A percentile compares a stretch with the other conserved stretches of the same genome.
These are phyloP conservation scores for Eulithis prunata DNA, from an alignment of 2,888 invertebrate species.

Conservation along the genomic window DNA sequence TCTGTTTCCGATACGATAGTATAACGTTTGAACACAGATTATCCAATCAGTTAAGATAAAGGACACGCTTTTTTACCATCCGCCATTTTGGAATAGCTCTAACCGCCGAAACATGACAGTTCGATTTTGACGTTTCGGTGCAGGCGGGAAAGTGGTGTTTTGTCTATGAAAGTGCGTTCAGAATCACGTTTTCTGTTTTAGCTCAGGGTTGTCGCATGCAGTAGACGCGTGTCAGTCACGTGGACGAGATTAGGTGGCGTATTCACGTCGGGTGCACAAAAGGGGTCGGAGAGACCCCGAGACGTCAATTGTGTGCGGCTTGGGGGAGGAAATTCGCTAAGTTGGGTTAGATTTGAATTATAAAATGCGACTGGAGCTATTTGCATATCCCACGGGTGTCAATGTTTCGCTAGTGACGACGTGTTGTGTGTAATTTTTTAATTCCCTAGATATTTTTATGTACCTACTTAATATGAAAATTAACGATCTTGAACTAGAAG, in stretches of 20 bases:
- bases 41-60: constrained; percentile 85
- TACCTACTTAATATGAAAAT: too few relatives aligned
- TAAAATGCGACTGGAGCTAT: constrained; percentile 76
- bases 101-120: constrained; percentile 58
- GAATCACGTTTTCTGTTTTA: constrained; percentile 56
- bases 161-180: constrained; percentile 48
- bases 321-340: constrained; percentile 78
- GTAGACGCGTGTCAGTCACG: constrained; percentile 77
- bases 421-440: constrained; percentile 14
- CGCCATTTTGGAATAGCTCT: constrained; percentile 49
- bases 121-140: constrained; percentile 53
- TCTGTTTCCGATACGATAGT: constrained; percentile 83
- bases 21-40: constrained; percentile 83
- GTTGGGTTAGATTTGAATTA: constrained; percentile 81
- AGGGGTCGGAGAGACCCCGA: constrained; percentile 69
- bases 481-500: too few relatives aligned
- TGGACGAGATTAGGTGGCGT: constrained; percentile 77
- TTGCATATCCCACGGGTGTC: constrained; percentile 80
- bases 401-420: constrained; percentile 30
- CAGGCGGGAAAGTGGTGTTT: constrained; percentile 53
- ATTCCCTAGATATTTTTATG: neutral
- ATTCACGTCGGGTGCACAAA: constrained; percentile 79
- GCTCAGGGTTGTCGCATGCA: constrained; percentile 74
- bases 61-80: constrained; percentile 76
- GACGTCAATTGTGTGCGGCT: constrained; percentile 78